These are phyloP conservation scores for Rambutsinella grinnellia DNA, from an alignment of 2,888 invertebrate species.

Conservation along the genomic window DNA sequence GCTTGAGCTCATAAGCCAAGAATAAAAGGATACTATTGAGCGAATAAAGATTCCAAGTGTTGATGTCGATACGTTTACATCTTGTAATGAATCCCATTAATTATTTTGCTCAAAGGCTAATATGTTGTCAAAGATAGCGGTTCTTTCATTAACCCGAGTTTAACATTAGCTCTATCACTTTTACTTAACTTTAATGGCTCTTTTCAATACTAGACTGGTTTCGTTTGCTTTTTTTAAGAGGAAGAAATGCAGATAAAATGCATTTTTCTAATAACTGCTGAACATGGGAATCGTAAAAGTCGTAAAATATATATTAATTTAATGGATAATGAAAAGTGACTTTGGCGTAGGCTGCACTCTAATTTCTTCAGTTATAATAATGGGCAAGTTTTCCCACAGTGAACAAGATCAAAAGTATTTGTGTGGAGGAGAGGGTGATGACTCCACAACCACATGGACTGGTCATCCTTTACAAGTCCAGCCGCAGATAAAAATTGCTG, in stretches of 20 bases:
- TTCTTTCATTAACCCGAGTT: background rate
- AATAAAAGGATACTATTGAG: too few relatives aligned
- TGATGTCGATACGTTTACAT: conserved; percentile 20
- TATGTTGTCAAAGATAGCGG: background rate
- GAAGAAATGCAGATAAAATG: too few relatives aligned
- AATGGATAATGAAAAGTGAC: too few relatives aligned
- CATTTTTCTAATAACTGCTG: too few relatives aligned
- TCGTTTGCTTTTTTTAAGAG: too few relatives aligned
- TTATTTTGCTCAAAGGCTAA: conserved; percentile 13
- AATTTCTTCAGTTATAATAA: background rate
- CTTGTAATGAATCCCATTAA: conserved; percentile 26
- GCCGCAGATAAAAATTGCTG: background rate
- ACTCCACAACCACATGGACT: conserved; percentile 3
- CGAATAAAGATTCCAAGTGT: too few relatives aligned
- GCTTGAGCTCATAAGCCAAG: too few relatives aligned
- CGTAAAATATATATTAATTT: too few relatives aligned
- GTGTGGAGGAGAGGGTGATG: conserved; percentile 28
- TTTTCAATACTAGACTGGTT: too few relatives aligned
- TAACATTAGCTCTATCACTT: too few relatives aligned
- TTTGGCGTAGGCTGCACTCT: background rate
- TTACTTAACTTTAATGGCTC: too few relatives aligned
- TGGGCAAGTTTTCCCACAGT: background rate
- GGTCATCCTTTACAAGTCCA: background rate
- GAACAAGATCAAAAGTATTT: conserved; percentile 8
- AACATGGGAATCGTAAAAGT: too few relatives aligned